Evolutionary conservation across 2,113 vertebrate genomes (phyloP).

Genomic region (Empidonax traillii): DNA sequence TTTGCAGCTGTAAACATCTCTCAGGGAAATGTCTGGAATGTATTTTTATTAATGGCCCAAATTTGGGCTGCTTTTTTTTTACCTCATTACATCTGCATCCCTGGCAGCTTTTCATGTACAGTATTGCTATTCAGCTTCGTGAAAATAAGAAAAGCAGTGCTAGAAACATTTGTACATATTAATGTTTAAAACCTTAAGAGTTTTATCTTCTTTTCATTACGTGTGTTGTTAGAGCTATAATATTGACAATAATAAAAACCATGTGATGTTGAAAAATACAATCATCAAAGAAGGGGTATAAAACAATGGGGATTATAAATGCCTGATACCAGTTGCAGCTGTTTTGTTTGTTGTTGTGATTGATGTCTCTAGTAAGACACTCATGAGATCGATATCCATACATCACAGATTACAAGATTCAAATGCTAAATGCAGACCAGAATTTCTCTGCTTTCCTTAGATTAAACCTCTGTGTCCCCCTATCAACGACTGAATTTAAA

Average conservation of each 20-base stretch:
- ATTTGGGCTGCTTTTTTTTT: background rate
- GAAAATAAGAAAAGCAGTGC: background rate
- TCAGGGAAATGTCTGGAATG: slow-evolving; percentile 3
- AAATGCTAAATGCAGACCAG: background rate
- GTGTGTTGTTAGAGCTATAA: background rate
- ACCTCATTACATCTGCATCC: background rate
- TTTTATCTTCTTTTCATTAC: background rate
- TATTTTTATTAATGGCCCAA: background rate
- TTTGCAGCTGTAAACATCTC: slow-evolving; percentile 35
- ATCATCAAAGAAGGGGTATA: background rate
- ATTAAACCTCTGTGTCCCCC: background rate
- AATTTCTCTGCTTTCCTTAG: background rate
- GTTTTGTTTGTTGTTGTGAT: background rate
- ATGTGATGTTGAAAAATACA: background rate
- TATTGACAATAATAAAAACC: background rate
- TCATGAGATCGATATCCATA: background rate
- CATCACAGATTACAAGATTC: background rate
- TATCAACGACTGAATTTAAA: background rate
- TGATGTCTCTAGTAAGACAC: background rate
- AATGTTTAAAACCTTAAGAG: background rate
- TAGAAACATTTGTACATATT: background rate
- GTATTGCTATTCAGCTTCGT: background rate
- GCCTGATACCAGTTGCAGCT: background rate
- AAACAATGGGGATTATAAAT: background rate
- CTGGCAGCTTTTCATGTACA: background rate